Evolutionary conservation across 2,888 invertebrate genomes (phyloP).

Genomic region (Digitonthophagus gazella): DNA sequence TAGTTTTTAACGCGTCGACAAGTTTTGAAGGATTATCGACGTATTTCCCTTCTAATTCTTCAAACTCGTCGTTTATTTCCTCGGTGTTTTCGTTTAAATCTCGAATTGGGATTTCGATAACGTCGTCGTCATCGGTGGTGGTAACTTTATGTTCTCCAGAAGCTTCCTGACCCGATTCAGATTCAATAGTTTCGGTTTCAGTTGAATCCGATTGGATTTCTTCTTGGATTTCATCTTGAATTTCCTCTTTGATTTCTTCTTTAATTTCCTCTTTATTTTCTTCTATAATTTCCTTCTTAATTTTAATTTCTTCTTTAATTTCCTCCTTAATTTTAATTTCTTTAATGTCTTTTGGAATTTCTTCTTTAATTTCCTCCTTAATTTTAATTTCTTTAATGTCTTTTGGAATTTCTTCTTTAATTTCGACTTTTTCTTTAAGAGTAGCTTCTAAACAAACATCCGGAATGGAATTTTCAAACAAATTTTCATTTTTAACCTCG

Average conservation of each 20-base stretch:
- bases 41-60: conserved; percentile 21
- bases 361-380: neutral
- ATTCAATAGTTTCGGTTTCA: conserved; percentile 29
- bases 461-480: conserved; percentile 15
- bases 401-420: conserved; percentile 28
- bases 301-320: neutral
- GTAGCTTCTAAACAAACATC: conserved; percentile 21
- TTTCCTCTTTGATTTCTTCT: conserved; percentile 8
- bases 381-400: neutral
- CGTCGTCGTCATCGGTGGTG: conserved; percentile 12
- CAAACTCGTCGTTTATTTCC: conserved; percentile 13
- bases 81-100: conserved; percentile 10
- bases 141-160: neutral
- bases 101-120: conserved; percentile 8
- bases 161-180: conserved; percentile 28
- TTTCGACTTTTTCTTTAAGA: conserved; percentile 17
- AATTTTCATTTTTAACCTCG: conserved; percentile 16
- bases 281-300: too few species aligned
- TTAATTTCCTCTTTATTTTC: neutral
- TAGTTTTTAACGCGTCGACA: conserved; percentile 38
- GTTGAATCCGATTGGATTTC: conserved; percentile 16
- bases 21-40: conserved; percentile 27
- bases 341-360: neutral
- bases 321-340: neutral
- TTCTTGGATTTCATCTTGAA: conserved; percentile 14